Evolutionary conservation across 2,888 invertebrate genomes (phyloP), one percentile per base, ranked within the genome.

Genomic region (Trichogramma dendrolimi): DNA sequence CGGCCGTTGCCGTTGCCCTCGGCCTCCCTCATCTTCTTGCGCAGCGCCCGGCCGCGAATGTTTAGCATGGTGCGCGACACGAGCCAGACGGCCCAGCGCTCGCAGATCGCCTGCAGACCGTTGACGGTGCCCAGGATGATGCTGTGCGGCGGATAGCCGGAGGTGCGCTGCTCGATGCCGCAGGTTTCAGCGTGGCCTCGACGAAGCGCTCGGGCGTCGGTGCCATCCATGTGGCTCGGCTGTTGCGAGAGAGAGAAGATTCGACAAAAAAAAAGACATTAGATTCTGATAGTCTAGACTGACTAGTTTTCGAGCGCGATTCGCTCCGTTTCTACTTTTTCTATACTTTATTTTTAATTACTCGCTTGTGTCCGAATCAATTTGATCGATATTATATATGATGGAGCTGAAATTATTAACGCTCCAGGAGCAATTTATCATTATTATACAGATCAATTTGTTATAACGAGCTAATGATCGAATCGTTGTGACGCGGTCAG

Each of bases 161-260:
- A 87, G 0, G 91, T 91, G 56, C 83, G 83, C 10, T 83, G 80
- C 51, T 85, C 82, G 50, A 89, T 84, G 1, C 92, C 93, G 6
- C 91, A 83, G 2, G 89, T 86, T 82, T 83, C 2, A 93, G 77
- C 0, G 92, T 88, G 0, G 88, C 85, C 60, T 83, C 82, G 43
- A 92, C 92, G 75, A 86, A 94, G 44, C 80, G 83, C 51, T 87
- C 83, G 0, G 93, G 86, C 0, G 87, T 84, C 0, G 93, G 93
- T 0, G 91, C 89, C 81, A 92, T 86, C 79, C 87, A 83, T 0
- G 87, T 86, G 41, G 88, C 83, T 68, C 76, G 78, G 57, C 80
- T 79, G 60, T 6, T 54, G 1, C 27, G 27, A 27, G 27, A 27
- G 27, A 27, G 27, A 27, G 14, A 14, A 27, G 27, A 27, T 27